Conservation (phyloP, 2,797 vertebrate genomes). For the Stomatorhinus walkeri region DNA sequence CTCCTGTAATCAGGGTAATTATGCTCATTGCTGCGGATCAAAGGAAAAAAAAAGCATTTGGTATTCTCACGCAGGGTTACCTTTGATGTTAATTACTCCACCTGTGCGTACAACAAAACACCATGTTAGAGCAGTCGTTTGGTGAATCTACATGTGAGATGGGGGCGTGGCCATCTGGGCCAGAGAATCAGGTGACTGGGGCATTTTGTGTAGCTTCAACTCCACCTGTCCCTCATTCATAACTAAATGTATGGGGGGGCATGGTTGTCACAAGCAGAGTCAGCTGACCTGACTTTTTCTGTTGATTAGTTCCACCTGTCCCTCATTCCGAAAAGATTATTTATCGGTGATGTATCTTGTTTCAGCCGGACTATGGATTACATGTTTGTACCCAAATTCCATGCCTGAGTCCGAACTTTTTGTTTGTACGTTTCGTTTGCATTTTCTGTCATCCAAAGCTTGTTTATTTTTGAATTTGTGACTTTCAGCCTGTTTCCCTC, state of each 20-base stretch:
- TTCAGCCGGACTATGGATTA: background rate
- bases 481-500: background rate
- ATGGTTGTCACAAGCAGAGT: background rate
- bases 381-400: background rate
- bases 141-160: background rate
- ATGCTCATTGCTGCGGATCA: background rate
- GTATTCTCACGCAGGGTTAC: background rate
- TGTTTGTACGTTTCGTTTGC: background rate
- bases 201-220: background rate
- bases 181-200: background rate
- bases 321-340: background rate
- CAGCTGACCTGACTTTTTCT: background rate
- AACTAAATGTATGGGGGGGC: background rate
- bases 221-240: background rate
- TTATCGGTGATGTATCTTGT: background rate
- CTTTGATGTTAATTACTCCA: constrained; percentile 9
- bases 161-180: background rate
- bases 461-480: background rate
- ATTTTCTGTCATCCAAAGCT: background rate
- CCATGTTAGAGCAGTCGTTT: background rate
- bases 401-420: background rate
- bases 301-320: background rate
- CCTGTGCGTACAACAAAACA: background rate
- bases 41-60: background rate
- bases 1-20: constrained; percentile 14